A percentile compares a stretch with the other conserved stretches of the same genome.
Conservation (phyloP, 2,797 vertebrate species). For the Australoheros facetus region DNA sequence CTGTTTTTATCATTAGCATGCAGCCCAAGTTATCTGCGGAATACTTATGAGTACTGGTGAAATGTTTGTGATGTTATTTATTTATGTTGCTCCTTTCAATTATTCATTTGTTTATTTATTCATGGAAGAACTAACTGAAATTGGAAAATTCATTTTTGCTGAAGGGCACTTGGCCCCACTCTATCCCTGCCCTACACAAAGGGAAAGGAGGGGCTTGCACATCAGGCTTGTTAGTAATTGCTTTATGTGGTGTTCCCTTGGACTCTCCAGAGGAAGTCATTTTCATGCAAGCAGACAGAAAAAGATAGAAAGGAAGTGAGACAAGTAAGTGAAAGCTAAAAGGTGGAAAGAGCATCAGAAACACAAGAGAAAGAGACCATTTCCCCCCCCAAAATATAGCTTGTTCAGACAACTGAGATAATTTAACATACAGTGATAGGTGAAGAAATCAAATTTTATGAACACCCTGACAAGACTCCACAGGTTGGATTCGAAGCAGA, state of each 20-base stretch:
- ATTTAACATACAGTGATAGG: constrained; percentile 26
- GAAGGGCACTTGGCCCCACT: constrained; percentile 81
- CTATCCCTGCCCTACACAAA: constrained; percentile 68
- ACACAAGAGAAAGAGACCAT: constrained; percentile 33
- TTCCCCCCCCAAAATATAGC: background rate
- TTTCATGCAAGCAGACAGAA: constrained; percentile 69
- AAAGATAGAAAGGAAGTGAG: constrained; percentile 35
- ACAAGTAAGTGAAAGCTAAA: constrained; percentile 31
- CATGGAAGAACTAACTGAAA: constrained; percentile 86
- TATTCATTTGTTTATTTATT: constrained; percentile 92
- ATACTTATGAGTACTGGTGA: constrained; percentile 83
- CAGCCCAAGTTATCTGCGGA: constrained; percentile 80
- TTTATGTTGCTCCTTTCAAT: constrained; percentile 88
- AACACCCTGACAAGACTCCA: constrained; percentile 22
- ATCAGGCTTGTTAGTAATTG: constrained; percentile 82
- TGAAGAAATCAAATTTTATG: constrained; percentile 40
- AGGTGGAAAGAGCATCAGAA: constrained; percentile 33
- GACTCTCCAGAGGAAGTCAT: constrained; percentile 73
- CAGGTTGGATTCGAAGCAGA: constrained; percentile 49
- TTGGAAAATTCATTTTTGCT: constrained; percentile 89
- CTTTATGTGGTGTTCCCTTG: constrained; percentile 78
- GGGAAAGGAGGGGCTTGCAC: constrained; percentile 58
- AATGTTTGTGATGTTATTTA: constrained; percentile 91
- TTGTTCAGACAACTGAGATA: constrained; percentile 23
- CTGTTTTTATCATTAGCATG: constrained; percentile 86